Conservation (phyloP, 2,888 invertebrate species). For the Agonopterix subpropinquella region DNA sequence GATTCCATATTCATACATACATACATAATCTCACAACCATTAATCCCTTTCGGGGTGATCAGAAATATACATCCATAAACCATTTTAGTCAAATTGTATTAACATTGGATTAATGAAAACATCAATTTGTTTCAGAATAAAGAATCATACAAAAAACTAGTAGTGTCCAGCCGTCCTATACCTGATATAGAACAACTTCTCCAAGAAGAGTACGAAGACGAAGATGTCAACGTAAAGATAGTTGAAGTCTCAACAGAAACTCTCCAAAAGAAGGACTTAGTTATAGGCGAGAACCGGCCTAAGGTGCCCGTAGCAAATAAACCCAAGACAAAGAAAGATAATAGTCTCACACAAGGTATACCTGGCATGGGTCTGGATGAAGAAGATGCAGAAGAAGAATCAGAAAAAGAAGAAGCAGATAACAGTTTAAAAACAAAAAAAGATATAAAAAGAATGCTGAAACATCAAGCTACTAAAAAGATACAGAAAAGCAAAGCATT, state of each 20-base stretch:
- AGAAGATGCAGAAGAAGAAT: constrained; percentile 38
- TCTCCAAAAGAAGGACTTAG: constrained; percentile 80
- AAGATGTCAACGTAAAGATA: constrained; percentile 86
- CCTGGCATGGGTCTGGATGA: constrained; percentile 57
- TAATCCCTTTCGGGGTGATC: no score
- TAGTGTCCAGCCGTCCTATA: constrained; percentile 82
- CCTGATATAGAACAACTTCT: constrained; percentile 82
- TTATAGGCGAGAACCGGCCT: constrained; percentile 82
- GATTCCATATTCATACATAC: no score
- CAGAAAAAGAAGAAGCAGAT: constrained; percentile 32
- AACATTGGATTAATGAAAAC: constrained; percentile 1
- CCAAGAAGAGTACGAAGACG: constrained; percentile 84
- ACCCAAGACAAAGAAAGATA: constrained; percentile 27
- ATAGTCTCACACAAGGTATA: constrained; percentile 27
- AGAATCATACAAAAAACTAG: constrained; percentile 83
- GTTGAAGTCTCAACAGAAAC: constrained; percentile 83
- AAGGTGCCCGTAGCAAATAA: constrained; percentile 27
- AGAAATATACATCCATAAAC: no score
- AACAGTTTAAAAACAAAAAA: constrained; percentile 72
- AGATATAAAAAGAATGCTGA: constrained; percentile 81
- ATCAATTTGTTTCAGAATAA: constrained; percentile 63
- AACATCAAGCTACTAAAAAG: constrained; percentile 82
- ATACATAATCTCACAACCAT: no score
- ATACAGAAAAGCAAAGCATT: constrained; percentile 86
- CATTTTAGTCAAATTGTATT: no score